Conservation (phyloP, 2,888 invertebrate species). For the Unio pictorum region DNA sequence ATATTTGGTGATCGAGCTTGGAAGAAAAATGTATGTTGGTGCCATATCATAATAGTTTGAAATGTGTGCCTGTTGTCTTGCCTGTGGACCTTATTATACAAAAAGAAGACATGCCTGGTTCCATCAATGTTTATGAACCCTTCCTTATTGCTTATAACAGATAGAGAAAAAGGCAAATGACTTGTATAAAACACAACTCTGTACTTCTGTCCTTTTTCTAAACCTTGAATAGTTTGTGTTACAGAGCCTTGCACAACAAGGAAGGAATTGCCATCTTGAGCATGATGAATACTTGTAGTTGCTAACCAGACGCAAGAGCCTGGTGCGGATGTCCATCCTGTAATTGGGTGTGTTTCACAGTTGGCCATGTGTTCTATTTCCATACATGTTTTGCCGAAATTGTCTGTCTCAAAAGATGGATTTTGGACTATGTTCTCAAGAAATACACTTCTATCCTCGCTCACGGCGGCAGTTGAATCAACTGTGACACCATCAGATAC, state of each 20-base stretch:
- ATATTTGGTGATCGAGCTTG: neutral
- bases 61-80: neutral
- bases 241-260: conserved; percentile 8
- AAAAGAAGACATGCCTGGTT: conserved; percentile 12
- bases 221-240: neutral
- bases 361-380: neutral
- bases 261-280: conserved; percentile 8
- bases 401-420: conserved; percentile 16
- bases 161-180: conserved; percentile 7
- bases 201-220: neutral
- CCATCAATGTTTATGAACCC: conserved; percentile 13
- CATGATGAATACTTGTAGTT: neutral
- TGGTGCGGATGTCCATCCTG: no score
- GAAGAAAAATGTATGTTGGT: conserved; percentile 23
- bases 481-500: conserved; percentile 19
- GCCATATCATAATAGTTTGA: conserved; percentile 8
- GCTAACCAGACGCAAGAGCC: no score
- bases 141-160: conserved; percentile 11
- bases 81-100: conserved; percentile 14
- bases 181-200: conserved; percentile 17
- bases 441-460: conserved; percentile 5
- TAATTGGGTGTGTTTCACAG: neutral
- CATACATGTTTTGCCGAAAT: neutral
- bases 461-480: conserved; percentile 18
- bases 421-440: conserved; percentile 12